Conservation (phyloP, 2,113 vertebrate genomes). For the Nibea coibor region DNA sequence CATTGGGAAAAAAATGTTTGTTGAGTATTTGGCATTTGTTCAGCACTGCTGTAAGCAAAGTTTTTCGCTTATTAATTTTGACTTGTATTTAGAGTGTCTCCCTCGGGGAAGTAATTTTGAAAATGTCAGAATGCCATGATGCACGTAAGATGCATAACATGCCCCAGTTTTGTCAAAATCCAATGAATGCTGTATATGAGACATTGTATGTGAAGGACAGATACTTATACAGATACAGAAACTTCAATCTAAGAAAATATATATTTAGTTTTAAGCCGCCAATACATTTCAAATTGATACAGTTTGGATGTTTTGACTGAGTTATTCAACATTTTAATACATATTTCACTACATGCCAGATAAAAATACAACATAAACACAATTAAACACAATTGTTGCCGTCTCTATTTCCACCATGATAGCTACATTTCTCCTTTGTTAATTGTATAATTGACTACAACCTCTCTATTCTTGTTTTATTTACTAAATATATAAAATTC, state of each 20-base stretch:
- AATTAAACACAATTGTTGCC: not conserved
- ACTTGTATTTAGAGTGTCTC: slow-evolving; percentile 28
- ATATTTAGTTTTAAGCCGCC: not conserved
- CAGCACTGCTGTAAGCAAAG: slow-evolving; percentile 31
- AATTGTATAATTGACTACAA: not conserved
- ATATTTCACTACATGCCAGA: not conserved
- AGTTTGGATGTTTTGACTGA: not conserved
- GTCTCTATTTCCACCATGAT: not conserved
- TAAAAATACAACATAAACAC: not conserved
- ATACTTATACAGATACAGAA: not conserved
- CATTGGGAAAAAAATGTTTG: not conserved
- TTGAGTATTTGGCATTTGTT: slow-evolving; percentile 43
- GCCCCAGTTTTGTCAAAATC: slow-evolving; percentile 46
- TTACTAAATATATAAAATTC: not conserved
- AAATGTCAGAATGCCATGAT: slow-evolving; percentile 58
- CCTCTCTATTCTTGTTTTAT: not conserved
- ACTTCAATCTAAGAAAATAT: not conserved
- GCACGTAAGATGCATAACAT: slow-evolving; percentile 43
- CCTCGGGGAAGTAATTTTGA: slow-evolving; percentile 41
- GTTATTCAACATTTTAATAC: not conserved
- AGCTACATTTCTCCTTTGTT: not conserved
- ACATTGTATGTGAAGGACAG: not conserved
- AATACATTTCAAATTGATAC: not conserved
- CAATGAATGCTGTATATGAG: not conserved
- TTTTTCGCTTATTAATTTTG: slow-evolving; percentile 51